Conservation (phyloP, 2,113 vertebrate species). For the Gadus macrocephalus region DNA sequence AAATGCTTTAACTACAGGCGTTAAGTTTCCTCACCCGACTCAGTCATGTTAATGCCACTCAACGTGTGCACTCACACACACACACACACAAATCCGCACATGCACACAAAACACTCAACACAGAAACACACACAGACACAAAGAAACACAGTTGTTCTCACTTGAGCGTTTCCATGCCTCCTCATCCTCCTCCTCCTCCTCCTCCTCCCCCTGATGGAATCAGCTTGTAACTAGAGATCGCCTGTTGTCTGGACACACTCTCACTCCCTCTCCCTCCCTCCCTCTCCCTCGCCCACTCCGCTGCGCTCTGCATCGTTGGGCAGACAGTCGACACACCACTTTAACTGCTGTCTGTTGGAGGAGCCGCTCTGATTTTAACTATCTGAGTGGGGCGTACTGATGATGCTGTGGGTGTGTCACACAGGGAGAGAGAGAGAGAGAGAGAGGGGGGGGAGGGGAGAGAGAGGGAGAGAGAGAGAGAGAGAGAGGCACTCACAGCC, state of each 20-base stretch:
- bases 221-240: conserved; percentile 43
- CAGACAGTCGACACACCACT: too few relatives aligned
- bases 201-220: conserved; percentile 20
- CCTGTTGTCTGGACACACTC: conserved; percentile 32
- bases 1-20: conserved; percentile 56
- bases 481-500: conserved; percentile 29
- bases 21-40: conserved; percentile 51
- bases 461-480: conserved; percentile 22
- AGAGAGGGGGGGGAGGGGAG: neutral
- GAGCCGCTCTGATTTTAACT: too few relatives aligned
- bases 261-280: conserved; percentile 30
- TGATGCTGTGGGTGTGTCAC: conserved; percentile 11
- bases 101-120: conserved; percentile 7
- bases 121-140: neutral
- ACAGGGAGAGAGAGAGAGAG: conserved; percentile 28
- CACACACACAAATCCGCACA: conserved; percentile 17
- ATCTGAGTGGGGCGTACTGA: too few relatives aligned
- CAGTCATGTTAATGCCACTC: conserved; percentile 59
- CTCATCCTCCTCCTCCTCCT: conserved; percentile 23
- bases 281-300: conserved; percentile 25
- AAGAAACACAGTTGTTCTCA: neutral
- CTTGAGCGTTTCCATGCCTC: conserved; percentile 17
- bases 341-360: too few relatives aligned
- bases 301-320: too few relatives aligned
- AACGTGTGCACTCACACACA: conserved; percentile 27